Base-by-base conservation (phyloP, 2,113 vertebrate species). In the Scartelaos histophorus region DNA sequence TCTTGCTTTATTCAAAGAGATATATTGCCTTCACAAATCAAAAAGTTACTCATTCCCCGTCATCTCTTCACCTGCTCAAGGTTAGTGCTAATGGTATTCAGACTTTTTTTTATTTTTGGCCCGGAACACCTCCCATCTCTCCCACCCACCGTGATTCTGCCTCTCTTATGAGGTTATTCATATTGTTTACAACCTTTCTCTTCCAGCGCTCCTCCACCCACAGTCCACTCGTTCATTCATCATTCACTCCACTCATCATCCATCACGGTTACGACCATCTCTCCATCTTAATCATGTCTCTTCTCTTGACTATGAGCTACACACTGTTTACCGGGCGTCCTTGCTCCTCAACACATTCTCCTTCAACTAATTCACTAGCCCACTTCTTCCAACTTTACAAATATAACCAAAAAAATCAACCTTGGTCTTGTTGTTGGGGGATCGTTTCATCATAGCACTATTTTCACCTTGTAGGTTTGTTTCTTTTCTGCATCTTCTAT, bases 231-330 rank as follows among this genome's bases (percentile, higher is more conserved):
- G 74, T 72, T 85, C 74, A 75, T 84, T 77, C 74, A 78, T 88
- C 81, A 64, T 38, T 90, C 85, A 79, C 82, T 79, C 22, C 13
- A 21, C 67, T 78, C 80, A 80, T 77, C 75, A 67, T 88, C 76
- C 83, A 85, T 88, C 85, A 90, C 69, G 17, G 60, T 81, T 78
- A 43, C 61, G 64, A 78, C 75, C 73, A 10, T 81, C 72, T 54
- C 64, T 22, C 74, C 34, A 60, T 80, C 78, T 83, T 85, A 35
- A 86, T 78, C 83, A 85, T 88, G 72, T 46, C 57, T 87, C 86
- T 80, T 86, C 79, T 66, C 74, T 70, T 77, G 73, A 82, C 75
- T 80, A 43, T 57, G 47, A 24, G 45, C 35, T 60, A 73, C 56
- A 45, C 66, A 75, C 73, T 85, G 81, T 79, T 85, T 81, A 73